phyloP scores from a whole-genome alignment of 1,140 invertebrate species.

The Micrasema minimum region DNA sequence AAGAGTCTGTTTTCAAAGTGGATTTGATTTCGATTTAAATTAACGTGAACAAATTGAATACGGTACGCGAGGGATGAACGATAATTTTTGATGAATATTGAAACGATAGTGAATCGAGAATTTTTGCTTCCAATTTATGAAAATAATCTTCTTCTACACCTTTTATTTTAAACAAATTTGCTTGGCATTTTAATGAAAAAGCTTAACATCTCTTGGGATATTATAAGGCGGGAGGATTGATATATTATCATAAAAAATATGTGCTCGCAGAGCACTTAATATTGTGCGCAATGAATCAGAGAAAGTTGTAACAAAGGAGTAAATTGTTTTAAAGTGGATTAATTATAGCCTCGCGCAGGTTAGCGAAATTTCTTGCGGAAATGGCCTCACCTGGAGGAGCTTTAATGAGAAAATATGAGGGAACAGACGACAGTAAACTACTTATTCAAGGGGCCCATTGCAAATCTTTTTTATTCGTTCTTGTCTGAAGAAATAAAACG shows the following conservation, averaged over 20 bases:
- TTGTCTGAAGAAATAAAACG: too few relatives aligned
- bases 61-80: neutral
- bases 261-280: constrained; percentile 22
- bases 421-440: neutral
- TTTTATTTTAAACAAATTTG: constrained; percentile 6
- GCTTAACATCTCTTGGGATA: constrained; percentile 14
- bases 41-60: constrained; percentile 1
- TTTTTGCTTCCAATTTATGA: neutral
- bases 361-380: constrained; percentile 34
- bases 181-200: constrained; percentile 15
- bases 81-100: constrained; percentile 7
- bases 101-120: neutral
- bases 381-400: constrained; percentile 28
- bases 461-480: constrained; percentile 11
- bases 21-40: too few relatives aligned
- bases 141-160: constrained; percentile 13
- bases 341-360: constrained; percentile 34
- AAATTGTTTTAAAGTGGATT: constrained; percentile 39
- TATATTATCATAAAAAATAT: constrained; percentile 40
- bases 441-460: constrained; percentile 18
- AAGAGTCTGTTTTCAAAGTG: too few relatives aligned
- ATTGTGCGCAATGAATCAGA: constrained; percentile 38
- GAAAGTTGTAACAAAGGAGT: constrained; percentile 37
- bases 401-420: constrained; percentile 33
- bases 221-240: constrained; percentile 28